A percentile compares a stretch with the other conserved stretches of the same genome.
Evolutionary conservation across 2,113 vertebrate genomes (phyloP).

Genomic region (Monarcha castaneiventris): DNA sequence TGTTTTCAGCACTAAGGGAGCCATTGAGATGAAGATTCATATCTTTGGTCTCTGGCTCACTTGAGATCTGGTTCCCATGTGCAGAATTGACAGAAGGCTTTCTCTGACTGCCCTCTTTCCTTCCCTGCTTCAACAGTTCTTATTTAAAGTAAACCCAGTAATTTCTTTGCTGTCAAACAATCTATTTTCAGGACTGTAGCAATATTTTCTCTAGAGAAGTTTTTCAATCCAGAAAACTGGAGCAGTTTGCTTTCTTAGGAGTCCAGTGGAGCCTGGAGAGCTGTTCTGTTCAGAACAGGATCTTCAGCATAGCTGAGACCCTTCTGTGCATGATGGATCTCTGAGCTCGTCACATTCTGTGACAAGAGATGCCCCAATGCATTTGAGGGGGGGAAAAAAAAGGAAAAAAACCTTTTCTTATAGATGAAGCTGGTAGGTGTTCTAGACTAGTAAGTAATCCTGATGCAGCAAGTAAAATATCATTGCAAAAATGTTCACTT

Average conservation of each 20-base stretch:
- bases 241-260: background rate
- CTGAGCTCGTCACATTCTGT: background rate
- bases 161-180: background rate
- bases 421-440: background rate
- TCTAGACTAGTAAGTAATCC: background rate
- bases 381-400: background rate
- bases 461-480: background rate
- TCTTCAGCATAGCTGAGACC: background rate
- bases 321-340: accelerated
- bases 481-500: background rate
- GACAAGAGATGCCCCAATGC: background rate
- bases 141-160: background rate
- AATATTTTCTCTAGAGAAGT: background rate
- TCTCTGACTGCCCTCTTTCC: background rate
- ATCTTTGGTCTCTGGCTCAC: background rate
- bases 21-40: background rate
- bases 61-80: background rate
- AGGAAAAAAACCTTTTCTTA: background rate
- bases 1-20: constrained; percentile 4
- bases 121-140: background rate
- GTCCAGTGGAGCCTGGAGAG: background rate
- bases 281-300: background rate
- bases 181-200: background rate
- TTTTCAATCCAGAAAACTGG: background rate
- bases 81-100: background rate